Conservation (phyloP, 2,113 vertebrate species). For the Bos indicus region DNA sequence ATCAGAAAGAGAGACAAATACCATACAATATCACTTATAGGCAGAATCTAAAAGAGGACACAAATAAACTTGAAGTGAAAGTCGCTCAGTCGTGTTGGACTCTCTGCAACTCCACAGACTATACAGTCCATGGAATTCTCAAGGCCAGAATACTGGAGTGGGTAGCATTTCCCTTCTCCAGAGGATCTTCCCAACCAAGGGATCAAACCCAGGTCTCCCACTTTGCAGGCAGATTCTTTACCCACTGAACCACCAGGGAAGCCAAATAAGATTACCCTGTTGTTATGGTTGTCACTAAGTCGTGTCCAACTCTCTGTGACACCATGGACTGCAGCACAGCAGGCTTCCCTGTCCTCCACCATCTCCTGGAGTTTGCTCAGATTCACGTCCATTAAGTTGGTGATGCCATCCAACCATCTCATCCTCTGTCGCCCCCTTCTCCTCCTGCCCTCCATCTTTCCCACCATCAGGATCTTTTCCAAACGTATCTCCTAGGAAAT, state of each 20-base stretch:
- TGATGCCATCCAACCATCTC: not conserved
- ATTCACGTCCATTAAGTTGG: not conserved
- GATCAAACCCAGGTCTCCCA: not conserved
- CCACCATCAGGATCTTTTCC: not conserved
- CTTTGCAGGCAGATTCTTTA: not conserved
- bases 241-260: not conserved
- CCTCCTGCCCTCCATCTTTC: not conserved
- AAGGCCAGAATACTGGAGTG: not conserved
- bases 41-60: not conserved
- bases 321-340: not conserved
- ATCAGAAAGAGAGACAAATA: not conserved
- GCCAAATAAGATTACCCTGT: not conserved
- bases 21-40: not conserved
- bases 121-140: not conserved
- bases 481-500: not conserved
- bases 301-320: not conserved
- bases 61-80: not conserved
- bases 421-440: not conserved
- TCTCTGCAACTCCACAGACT: not conserved
- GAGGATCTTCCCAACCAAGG: not conserved
- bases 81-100: accelerated
- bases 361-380: not conserved
- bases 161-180: not conserved
- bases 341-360: not conserved
- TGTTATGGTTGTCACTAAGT: not conserved